Evolutionary conservation across 2,888 invertebrate genomes (phyloP).

Genomic region (Unio delphinus): DNA sequence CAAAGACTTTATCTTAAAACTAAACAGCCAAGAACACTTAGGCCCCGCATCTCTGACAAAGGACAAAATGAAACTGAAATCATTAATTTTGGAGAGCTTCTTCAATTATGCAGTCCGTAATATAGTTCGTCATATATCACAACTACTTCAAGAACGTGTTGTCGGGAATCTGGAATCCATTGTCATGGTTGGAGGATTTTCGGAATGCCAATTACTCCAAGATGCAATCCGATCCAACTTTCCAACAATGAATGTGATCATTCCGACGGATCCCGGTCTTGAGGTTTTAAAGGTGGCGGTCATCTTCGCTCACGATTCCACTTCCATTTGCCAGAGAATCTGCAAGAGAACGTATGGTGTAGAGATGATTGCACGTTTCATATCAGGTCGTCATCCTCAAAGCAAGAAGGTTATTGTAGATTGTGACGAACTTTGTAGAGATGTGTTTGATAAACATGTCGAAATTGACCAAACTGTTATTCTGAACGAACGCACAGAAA

Average conservation of each 20-base stretch:
- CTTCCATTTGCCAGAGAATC: too few relatives aligned
- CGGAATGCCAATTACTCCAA: too few relatives aligned
- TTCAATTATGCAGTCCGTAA: conserved; percentile 23
- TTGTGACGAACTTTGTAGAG: conserved; percentile 17
- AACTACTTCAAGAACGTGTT: conserved; percentile 14
- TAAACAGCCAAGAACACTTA: conserved; percentile 3
- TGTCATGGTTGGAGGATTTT: too few relatives aligned
- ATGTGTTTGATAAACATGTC: too few relatives aligned
- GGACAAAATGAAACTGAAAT: conserved; percentile 20
- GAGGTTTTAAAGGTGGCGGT: too few relatives aligned
- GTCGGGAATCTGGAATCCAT: conserved; percentile 30
- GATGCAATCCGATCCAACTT: too few relatives aligned
- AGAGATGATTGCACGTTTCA: conserved; percentile 7
- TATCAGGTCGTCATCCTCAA: conserved; percentile 18
- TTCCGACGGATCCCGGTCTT: too few relatives aligned
- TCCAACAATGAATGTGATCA: too few relatives aligned
- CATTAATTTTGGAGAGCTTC: conserved; percentile 18
- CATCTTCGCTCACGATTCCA: too few relatives aligned
- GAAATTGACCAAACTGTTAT: too few relatives aligned
- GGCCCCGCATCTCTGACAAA: conserved; percentile 4
- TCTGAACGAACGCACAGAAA: conserved; percentile 14
- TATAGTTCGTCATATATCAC: conserved; percentile 20
- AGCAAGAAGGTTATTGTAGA: conserved; percentile 17
- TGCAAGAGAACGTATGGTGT: too few relatives aligned
- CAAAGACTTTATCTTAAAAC: too few relatives aligned